Evolutionary conservation across 2,797 vertebrate genomes (phyloP), one percentile per base, ranked within the genome.

Genomic region (Leuciscus waleckii): DNA sequence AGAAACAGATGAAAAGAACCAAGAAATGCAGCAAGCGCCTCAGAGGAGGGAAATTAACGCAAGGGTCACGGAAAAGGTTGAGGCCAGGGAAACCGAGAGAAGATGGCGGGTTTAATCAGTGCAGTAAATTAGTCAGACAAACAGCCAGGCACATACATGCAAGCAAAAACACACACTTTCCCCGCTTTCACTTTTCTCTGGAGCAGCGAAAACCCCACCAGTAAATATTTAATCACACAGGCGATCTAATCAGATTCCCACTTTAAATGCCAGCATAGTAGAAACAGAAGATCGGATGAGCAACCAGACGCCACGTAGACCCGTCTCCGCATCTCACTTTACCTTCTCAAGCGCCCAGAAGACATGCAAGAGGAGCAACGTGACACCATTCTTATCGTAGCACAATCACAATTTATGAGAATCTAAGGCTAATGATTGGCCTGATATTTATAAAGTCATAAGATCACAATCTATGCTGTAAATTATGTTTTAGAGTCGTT

Each of bases 181-280:
- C 39, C 41, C 1, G 26, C 58, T 77, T 77, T 73, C 69, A 51
- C 14, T 35, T 41, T 71, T 78, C 80, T 71, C 68, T 32, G 29
- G 7, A 32, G 65, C 71, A 77, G 13, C 49, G 19, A 68, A 84
- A 79, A 85, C 58, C 65, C 39, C 71, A 37, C 14, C 16, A 16
- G 35, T 88, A 79, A 89, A 88, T 85, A 83, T 85, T 87, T 88
- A 85, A 89, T 88, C 70, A 86, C 70, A 83, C n/a, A 78, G 41
- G 26, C 37, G 49, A 85, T 32, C 85, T 88, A 88, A 81, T 87
- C 85, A 81, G 82, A 75, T 83, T 75, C 74, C 80, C 39, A 32
- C 75, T 87, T 83, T 88, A 88, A 87, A 89, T 83, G 85, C 70
- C 81, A 46, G 81, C 17, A 26, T 37, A 26, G 76, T 9, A 49